Percentiles rank a stretch among this genome's conserved stretches.
Evolutionary conservation across 2,888 invertebrate species (phyloP).

Genomic region (Zaprionus obscuricornis): DNA sequence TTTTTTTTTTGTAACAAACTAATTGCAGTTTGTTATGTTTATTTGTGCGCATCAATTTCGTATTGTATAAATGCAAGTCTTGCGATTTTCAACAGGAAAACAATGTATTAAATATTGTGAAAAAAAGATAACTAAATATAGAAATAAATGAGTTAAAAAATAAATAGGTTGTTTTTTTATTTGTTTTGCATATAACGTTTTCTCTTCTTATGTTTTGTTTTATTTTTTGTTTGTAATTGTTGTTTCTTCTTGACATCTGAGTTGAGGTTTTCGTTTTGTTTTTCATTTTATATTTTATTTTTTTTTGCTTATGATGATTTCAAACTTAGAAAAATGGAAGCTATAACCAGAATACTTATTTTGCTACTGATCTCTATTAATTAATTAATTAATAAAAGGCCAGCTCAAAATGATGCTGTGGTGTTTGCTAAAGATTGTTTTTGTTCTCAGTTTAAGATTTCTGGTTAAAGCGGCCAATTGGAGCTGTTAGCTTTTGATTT

Average conservation of each 20-base stretch:
- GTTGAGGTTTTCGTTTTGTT: conserved; percentile 19
- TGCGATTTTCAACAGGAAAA: conserved; percentile 34
- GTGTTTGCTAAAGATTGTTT: too few species aligned
- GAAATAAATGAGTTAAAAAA: conserved; percentile 37
- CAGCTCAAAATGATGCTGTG: too few species aligned
- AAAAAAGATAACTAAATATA: conserved; percentile 26
- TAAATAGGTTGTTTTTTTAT: conserved; percentile 55
- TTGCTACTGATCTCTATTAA: too few species aligned
- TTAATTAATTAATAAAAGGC: too few species aligned
- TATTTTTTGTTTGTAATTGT: conserved; percentile 11
- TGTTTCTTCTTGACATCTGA: conserved; percentile 21
- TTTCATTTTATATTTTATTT: conserved; percentile 16
- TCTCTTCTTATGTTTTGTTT: too few species aligned
- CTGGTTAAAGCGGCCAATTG: conserved; percentile 52
- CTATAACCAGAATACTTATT: too few species aligned
- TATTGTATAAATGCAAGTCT: conserved; percentile 63
- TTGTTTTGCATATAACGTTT: conserved; percentile 33
- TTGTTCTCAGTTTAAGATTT: too few species aligned
- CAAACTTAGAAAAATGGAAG: too few species aligned
- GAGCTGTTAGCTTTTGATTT: conserved; percentile 38
- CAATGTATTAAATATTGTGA: conserved; percentile 11
- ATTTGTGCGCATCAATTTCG: conserved; percentile 66
- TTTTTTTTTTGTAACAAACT: conserved; percentile 13
- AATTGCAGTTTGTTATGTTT: conserved; percentile 35
- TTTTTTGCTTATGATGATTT: too few species aligned